A percentile compares a stretch with the other conserved stretches of the same genome.
phyloP scores from a whole-genome alignment of 2,113 vertebrate genomes.

The Neolamprologus caudopunctatus region DNA sequence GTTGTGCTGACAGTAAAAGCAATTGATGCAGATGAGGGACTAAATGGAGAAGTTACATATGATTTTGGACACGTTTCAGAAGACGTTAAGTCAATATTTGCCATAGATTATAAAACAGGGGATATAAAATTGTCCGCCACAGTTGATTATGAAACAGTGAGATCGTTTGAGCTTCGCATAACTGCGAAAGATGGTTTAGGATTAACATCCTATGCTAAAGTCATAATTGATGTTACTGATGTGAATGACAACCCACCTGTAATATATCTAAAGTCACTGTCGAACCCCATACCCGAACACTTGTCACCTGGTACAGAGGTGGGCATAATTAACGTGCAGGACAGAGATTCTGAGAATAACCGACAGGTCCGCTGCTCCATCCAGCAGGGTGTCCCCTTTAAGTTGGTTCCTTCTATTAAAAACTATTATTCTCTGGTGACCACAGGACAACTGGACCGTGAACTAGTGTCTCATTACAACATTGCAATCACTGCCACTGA shows the following conservation, averaged over 20 bases:
- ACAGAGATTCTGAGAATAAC: accelerated
- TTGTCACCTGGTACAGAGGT: not conserved
- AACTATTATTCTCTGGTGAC: not conserved
- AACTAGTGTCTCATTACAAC: accelerated
- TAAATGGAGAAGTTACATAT: conserved; percentile 61
- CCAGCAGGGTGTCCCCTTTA: not conserved
- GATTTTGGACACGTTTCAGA: conserved; percentile 57
- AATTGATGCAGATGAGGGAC: conserved; percentile 67
- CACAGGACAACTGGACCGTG: accelerated
- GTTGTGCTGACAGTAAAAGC: conserved; percentile 60
- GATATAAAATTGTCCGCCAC: conserved; percentile 49
- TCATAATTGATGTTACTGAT: conserved; percentile 54
- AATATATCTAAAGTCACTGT: conserved; percentile 39
- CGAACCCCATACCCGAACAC: not conserved
- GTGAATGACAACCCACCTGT: conserved; percentile 73
- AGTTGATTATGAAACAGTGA: not conserved
- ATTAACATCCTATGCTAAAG: conserved; percentile 52
- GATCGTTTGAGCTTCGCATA: not conserved
- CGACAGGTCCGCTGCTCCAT: not conserved
- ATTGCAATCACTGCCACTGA: not conserved
- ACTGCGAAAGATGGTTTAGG: conserved; percentile 58
- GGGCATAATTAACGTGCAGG: not conserved
- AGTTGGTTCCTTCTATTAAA: not conserved
- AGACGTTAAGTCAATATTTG: conserved; percentile 23
- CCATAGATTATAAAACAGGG: conserved; percentile 58